These are phyloP conservation scores for Eristalinus aeneus DNA, from an alignment of 2,888 invertebrate genomes.

Conservation along the genomic window DNA sequence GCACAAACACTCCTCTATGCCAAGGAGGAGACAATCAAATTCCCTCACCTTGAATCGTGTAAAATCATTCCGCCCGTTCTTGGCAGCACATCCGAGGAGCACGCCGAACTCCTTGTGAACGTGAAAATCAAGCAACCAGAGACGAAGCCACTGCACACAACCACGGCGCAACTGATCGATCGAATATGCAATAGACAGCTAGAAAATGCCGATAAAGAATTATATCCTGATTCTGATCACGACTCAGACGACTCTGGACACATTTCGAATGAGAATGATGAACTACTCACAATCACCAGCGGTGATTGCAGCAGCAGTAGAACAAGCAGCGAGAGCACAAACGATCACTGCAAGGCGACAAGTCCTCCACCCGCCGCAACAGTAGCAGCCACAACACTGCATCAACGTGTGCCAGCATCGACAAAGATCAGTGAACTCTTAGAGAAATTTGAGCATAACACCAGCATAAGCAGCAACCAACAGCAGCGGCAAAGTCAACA, in stretches of 20 bases:
- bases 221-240: constrained; percentile 71
- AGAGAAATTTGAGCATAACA: constrained; percentile 77
- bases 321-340: constrained; percentile 57
- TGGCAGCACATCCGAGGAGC: constrained; percentile 78
- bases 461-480: constrained; percentile 9
- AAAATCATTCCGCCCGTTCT: constrained; percentile 78
- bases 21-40: constrained; percentile 77
- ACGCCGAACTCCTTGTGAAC: constrained; percentile 78
- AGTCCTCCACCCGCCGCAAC: constrained; percentile 72
- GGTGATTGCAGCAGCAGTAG: constrained; percentile 69
- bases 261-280: constrained; percentile 88
- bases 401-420: constrained; percentile 63
- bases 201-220: constrained; percentile 27
- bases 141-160: constrained; percentile 53
- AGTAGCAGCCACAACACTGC: constrained; percentile 1
- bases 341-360: constrained; percentile 41
- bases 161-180: constrained; percentile 50
- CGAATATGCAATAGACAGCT: constrained; percentile 42
- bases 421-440: constrained; percentile 77
- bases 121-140: constrained; percentile 74
- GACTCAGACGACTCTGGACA: constrained; percentile 92
- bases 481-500: constrained; percentile 27
- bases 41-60: constrained; percentile 77
- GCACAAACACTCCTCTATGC: constrained; percentile 74
- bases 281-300: constrained; percentile 69